phyloP scores from a whole-genome alignment of 2,797 vertebrate species.

The Myoxocephalus aenaeus region DNA sequence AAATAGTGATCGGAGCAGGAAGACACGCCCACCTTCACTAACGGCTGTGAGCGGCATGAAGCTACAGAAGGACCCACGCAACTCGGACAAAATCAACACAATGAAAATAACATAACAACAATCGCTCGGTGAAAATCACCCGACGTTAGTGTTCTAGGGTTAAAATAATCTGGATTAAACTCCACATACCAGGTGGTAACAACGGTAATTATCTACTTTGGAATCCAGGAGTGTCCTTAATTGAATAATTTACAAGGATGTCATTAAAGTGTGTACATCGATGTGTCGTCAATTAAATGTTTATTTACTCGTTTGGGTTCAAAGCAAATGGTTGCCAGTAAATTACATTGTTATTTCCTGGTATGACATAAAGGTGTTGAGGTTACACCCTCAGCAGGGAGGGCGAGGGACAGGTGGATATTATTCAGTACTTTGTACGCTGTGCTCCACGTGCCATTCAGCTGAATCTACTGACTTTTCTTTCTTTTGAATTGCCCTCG shows the following conservation, averaged over 20 bases:
- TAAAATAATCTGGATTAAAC: slow-evolving; percentile 37
- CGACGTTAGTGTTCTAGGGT: no score
- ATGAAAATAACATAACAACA: no score
- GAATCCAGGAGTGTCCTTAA: slow-evolving; percentile 53
- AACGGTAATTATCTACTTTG: slow-evolving; percentile 36
- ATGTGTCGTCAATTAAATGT: slow-evolving; percentile 30
- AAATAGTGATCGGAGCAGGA: no score
- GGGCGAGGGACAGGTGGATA: slow-evolving; percentile 39
- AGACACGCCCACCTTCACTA: no score
- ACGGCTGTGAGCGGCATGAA: no score
- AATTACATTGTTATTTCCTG: slow-evolving; percentile 63
- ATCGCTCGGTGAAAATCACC: no score
- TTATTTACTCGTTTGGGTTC: slow-evolving; percentile 24
- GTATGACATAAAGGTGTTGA: slow-evolving; percentile 42
- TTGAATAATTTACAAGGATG: slow-evolving; percentile 53
- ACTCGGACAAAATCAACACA: no score
- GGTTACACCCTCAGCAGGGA: slow-evolving; percentile 38
- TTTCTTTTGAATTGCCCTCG: slow-evolving; percentile 46
- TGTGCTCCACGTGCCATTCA: slow-evolving; percentile 50
- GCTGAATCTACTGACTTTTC: slow-evolving; percentile 55
- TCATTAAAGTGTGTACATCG: slow-evolving; percentile 46
- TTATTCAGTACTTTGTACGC: slow-evolving; percentile 18
- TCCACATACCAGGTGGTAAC: slow-evolving; percentile 61
- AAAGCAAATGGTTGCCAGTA: slow-evolving; percentile 16
- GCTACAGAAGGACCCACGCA: no score